Base-by-base conservation (phyloP, 1,140 invertebrate species). In the Eurosta solidaginis region DNA sequence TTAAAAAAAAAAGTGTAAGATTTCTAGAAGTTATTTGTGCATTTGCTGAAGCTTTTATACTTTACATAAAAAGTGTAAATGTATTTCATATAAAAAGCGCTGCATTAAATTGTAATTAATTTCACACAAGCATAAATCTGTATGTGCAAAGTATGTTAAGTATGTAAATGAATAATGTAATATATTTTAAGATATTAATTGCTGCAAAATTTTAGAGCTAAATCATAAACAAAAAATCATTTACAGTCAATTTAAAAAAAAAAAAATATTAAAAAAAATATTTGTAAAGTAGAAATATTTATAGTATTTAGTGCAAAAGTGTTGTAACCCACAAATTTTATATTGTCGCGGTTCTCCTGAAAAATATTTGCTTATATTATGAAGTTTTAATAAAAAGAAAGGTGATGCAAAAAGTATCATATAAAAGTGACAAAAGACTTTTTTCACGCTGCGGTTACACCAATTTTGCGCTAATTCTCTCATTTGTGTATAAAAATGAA, bases 61-160 rank as follows among this genome's bases (percentile, higher is more conserved):
- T 59, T 33, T 59, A 17, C 5, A 54, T n/a, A 59, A 1, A 47
- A 14, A 47, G 4, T 12, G 45, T 47, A 47, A 47, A 47, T 3
- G 2, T 33, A 59, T 59, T 59, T 59, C 54, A n/a, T 25, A 59
- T 36, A 12, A 33, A 29, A 59, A 59, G 27, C 54, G 27, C 29
- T 59, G 14, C 6, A 68, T 42, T 9, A 42, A 68, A 68, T 42
- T 68, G 59, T 68, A 68, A 68, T 68, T 68, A 68, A 68, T 40
- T 68, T 36, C 54, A 36, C 59, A 40, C 7, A 68, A 68, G 27
- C n/a, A 20, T 68, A 42, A n/a, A 4, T 42, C 29, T 20, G 14
- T 68, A n/a, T 40, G 22, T 22, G 29, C n/a, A 42, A 25, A 29
- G 33, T 29, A 33, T 33, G 33, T 17, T 59, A 59, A 33, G 27